Evolutionary conservation across 1,140 invertebrate genomes (phyloP), one percentile per base, ranked within the genome.

Genomic region (Oscheius sp.): DNA sequence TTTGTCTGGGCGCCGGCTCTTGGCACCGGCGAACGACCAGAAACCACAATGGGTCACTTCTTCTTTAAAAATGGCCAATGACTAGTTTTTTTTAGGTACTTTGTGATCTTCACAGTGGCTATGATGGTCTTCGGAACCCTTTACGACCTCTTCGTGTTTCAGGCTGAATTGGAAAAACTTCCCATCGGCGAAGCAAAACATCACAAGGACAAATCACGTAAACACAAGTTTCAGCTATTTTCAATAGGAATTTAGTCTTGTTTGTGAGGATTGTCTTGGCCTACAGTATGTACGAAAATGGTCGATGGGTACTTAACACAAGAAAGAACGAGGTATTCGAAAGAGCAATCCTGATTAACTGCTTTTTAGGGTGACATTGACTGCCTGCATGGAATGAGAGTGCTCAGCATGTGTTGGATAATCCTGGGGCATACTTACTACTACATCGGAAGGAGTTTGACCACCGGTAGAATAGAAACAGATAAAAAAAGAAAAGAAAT

Each of bases 371-470:
- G 35, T 34, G 69, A 83, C 46, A 84, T 83, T 55, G 65, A 76
- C 15, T 84, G 82, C 62, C 68, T 83, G 36, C 80, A 82, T 35
- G 79, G 80, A 10, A 71, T 79, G 2, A 66, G 80, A 65, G 78
- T 84, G 29, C 64, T 83, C 38, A 80, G 77, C 35, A 84, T 83
- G 82, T 77, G 68, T 26, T 83, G 82, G 82, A 81, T 83, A 26
- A 84, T 83, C 38, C 68, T 81, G 28, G 81, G 75, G 3, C 81
- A 83, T 35, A 81, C 79, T 26, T 82, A 82, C 62, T 82, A 83
- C 28, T 81, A 81, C 38, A 78, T 82, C 65, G 74, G 72, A 18
- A 82, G 70, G 4, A 69, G 64, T 69, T 68, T 84, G 34, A 82
- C 79, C 28, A 81, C 76, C 15, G 80, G 78, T 80, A 38, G n/a